Base-by-base conservation (phyloP, 2,797 vertebrate species). In the Anas bernieri region DNA sequence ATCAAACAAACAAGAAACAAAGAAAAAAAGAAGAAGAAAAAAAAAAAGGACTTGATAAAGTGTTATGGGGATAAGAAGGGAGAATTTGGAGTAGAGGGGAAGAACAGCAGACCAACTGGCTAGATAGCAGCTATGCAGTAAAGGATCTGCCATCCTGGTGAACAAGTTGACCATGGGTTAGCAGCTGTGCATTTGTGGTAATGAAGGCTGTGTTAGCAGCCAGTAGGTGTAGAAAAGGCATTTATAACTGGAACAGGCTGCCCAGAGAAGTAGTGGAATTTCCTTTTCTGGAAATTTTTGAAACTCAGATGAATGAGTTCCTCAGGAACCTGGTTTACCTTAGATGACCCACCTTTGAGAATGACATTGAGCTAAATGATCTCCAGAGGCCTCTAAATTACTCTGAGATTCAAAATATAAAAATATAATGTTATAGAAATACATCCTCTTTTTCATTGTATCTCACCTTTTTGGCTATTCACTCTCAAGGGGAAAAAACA, bases 391-490 rank as follows among this genome's bases (percentile, higher is more conserved):
- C 6, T 85, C 59, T 26, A 68, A 84, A 66, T 30, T 68, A 73
- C 4, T 17, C 41, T 43, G 23, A 73, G 52, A 48, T 37, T 68
- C 23, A 30, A 88, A 62, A 9, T 28, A 31, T 23, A 63, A 87
- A 88, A 62, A 9, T 26, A 31, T 23, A 63, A 87, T 18, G 12
- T 31, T 78, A 35, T 8, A 54, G 43, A 77, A 5, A 2, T 22
- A 4, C n/a, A 45, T 9, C 4, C 5, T 55, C 84, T 59, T 59
- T 63, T 66, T 63, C 16, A 61, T 11, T 0, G 0, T 20, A 54
- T 45, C 72, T 87, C 43, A 45, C 11, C 7, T 41, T 79, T 91
- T 46, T 70, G 61, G 13, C 22, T 73, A 12, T 35, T 76, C 82
- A 20, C 31, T 87, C n/a, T 11, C 48, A 37, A 74, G n/a, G 70